Conservation (phyloP, 2,888 invertebrate genomes). For the Rhingia rostrata region DNA sequence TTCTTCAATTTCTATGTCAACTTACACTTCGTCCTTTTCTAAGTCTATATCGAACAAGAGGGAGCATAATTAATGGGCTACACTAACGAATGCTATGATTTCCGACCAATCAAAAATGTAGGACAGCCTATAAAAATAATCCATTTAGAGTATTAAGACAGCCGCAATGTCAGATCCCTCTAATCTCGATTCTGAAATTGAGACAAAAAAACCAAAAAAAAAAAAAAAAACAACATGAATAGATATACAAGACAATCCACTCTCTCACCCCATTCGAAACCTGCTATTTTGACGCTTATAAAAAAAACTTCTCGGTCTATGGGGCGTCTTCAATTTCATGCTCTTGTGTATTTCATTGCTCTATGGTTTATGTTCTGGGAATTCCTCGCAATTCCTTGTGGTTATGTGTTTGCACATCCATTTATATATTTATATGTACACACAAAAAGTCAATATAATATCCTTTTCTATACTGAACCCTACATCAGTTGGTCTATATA, state of each 20-base stretch:
- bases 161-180: slow-evolving; percentile 22
- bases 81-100: slow-evolving; percentile 16
- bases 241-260: background rate
- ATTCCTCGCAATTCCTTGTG: background rate
- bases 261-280: background rate
- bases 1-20: background rate
- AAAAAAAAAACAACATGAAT: background rate
- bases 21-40: background rate
- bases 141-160: slow-evolving; percentile 31
- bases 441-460: slow-evolving; percentile 4
- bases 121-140: slow-evolving; percentile 21
- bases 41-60: background rate
- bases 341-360: slow-evolving; percentile 1
- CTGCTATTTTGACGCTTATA: slow-evolving; percentile 33
- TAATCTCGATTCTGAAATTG: background rate
- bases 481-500: background rate
- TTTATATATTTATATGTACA: slow-evolving; percentile 10
- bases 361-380: background rate
- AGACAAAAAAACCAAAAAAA: background rate
- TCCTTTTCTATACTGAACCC: background rate
- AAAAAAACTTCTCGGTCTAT: slow-evolving; percentile 25
- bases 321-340: slow-evolving; percentile 45
- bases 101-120: slow-evolving; percentile 8
- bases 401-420: slow-evolving; percentile 19
- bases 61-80: slow-evolving; percentile 23